These are phyloP conservation scores for Zalophus californianus DNA, from an alignment of 2,797 vertebrate genomes.

Conservation along the genomic window DNA sequence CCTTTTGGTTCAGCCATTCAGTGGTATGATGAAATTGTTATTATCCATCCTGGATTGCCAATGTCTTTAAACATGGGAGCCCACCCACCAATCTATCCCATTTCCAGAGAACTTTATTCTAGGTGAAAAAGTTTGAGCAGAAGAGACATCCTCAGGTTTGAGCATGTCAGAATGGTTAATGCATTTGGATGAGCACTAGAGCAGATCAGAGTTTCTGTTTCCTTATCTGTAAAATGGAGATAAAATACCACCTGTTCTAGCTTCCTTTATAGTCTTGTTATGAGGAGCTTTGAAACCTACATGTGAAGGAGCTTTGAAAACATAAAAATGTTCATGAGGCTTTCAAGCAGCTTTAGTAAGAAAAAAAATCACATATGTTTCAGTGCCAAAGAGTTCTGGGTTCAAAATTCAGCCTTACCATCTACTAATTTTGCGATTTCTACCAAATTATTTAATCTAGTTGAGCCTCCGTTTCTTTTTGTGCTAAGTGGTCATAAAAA, in stretches of 20 bases:
- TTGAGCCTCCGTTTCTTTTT: constrained; percentile 14
- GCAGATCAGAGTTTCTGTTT: background rate
- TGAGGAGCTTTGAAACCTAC: background rate
- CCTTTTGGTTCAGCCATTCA: constrained; percentile 13
- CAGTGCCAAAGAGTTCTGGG: background rate
- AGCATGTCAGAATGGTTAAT: background rate
- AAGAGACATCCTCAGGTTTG: background rate
- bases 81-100: background rate
- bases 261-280: background rate
- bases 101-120: background rate
- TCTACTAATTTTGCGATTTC: background rate
- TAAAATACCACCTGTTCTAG: background rate
- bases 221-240: background rate
- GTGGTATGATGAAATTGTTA: background rate
- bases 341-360: background rate
- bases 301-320: constrained; percentile 20
- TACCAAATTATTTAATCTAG: background rate
- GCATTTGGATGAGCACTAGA: background rate
- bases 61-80: background rate
- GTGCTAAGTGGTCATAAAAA: background rate
- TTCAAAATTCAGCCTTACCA: background rate
- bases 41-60: background rate
- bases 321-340: background rate
- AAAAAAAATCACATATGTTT: background rate
- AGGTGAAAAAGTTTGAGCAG: background rate